A percentile compares a stretch with the other conserved stretches of the same genome.
phyloP scores from a whole-genome alignment of 2,888 invertebrate genomes.

The Anthophora plumipes region DNA sequence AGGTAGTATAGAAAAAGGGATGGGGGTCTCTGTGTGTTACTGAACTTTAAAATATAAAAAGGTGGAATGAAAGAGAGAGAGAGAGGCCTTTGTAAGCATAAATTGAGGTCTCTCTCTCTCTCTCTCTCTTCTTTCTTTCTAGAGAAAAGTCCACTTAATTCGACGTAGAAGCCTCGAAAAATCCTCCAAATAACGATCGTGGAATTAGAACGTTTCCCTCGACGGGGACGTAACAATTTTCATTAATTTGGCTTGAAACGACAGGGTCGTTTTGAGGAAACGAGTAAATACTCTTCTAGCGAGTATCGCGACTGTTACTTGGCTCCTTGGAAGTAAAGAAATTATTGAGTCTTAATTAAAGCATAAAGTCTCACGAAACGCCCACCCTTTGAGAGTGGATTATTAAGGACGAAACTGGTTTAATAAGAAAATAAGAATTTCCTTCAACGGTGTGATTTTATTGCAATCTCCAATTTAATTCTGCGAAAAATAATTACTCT shows the following conservation, averaged over 20 bases:
- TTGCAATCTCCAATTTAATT: too few relatives aligned
- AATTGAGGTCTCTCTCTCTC: too few relatives aligned
- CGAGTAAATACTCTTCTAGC: slow-evolving; percentile 20
- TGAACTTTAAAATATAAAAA: neutral
- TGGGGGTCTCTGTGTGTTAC: neutral
- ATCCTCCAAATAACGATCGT: slow-evolving; percentile 42
- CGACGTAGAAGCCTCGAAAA: slow-evolving; percentile 29
- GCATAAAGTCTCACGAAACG: neutral
- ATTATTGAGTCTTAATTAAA: slow-evolving; percentile 21
- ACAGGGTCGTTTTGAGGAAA: slow-evolving; percentile 16
- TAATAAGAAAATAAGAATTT: neutral
- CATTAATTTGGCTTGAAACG: slow-evolving; percentile 41
- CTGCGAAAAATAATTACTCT: too few relatives aligned
- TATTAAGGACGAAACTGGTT: neutral
- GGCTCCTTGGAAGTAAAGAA: neutral
- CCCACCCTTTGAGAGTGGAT: neutral
- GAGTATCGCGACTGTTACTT: slow-evolving; percentile 2
- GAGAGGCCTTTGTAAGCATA: slow-evolving; percentile 9
- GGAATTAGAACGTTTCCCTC: slow-evolving; percentile 36
- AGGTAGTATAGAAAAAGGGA: neutral
- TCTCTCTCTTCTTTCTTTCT: too few relatives aligned
- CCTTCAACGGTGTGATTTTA: neutral
- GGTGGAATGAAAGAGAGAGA: too few relatives aligned
- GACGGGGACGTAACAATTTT: slow-evolving; percentile 42
- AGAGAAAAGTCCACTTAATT: slow-evolving; percentile 11